Evolutionary conservation across 1,140 invertebrate genomes (phyloP).

Genomic region (Xylocopa sonorina): DNA sequence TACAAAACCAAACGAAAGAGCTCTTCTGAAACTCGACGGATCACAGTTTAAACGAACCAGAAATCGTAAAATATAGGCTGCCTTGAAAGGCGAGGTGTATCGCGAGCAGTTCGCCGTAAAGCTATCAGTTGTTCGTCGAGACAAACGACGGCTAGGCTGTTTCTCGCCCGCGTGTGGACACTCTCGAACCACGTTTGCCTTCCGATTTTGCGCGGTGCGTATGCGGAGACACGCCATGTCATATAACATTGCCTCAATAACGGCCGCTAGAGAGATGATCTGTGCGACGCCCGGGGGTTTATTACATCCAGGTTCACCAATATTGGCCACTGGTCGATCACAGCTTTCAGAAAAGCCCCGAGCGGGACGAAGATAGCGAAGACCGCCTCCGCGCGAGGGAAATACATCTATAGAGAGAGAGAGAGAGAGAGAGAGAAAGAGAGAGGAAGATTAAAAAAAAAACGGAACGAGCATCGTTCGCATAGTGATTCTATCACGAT

Average conservation of each 20-base stretch:
- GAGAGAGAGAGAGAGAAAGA: background rate
- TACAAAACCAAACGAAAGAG: too few species aligned
- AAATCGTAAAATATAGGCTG: too few species aligned
- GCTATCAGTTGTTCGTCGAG: background rate
- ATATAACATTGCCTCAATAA: conserved; percentile 66
- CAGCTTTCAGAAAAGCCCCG: conserved; percentile 23
- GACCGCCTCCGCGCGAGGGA: too few species aligned
- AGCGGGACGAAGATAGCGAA: background rate
- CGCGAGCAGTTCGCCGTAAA: background rate
- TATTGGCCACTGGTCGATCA: conserved; percentile 60
- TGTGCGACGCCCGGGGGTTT: conserved; percentile 61
- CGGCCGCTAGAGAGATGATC: conserved; percentile 57
- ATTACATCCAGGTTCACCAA: conserved; percentile 64
- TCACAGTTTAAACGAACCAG: too few species aligned
- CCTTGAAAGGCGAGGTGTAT: too few species aligned
- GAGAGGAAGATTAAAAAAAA: background rate
- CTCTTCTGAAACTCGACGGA: too few species aligned
- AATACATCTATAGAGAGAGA: too few species aligned
- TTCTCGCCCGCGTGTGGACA: conserved; percentile 24
- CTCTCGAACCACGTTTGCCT: conserved; percentile 49
- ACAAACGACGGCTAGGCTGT: background rate
- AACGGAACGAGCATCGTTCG: conserved; percentile 20
- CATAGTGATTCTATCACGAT: conserved; percentile 25
- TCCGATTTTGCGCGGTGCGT: conserved; percentile 51
- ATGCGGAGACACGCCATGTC: conserved; percentile 50